Conservation (phyloP, 1,140 invertebrate species). For the Nixonia krombeini region DNA sequence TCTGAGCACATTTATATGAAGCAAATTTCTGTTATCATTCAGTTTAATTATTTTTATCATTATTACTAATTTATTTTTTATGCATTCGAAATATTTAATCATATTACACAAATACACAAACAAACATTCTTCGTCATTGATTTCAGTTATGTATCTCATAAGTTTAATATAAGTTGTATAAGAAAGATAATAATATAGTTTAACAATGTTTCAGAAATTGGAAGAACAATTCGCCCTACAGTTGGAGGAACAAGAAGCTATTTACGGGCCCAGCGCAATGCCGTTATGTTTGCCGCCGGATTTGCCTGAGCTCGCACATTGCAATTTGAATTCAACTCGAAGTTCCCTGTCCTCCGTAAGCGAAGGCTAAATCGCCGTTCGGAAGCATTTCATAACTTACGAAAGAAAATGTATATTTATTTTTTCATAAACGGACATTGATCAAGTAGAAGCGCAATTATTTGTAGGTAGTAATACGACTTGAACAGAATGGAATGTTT, state of each 20-base stretch:
- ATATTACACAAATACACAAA: no score
- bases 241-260: slow-evolving; percentile 86
- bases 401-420: slow-evolving; percentile 8
- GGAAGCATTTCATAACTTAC: slow-evolving; percentile 1
- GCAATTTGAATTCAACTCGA: slow-evolving; percentile 76
- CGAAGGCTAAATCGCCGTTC: slow-evolving; percentile 69
- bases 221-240: slow-evolving; percentile 89
- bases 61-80: no score
- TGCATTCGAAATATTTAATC: no score
- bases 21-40: no score
- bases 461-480: slow-evolving; percentile 8
- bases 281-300: slow-evolving; percentile 76
- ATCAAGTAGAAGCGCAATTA: slow-evolving; percentile 3
- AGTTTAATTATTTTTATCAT: no score
- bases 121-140: no score
- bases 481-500: slow-evolving; percentile 63
- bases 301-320: slow-evolving; percentile 73
- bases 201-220: slow-evolving; percentile 76
- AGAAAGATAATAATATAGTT: no score
- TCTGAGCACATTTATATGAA: no score
- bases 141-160: no score
- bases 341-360: slow-evolving; percentile 80
- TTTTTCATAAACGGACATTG: slow-evolving; percentile 4
- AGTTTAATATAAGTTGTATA: no score
- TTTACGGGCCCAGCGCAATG: slow-evolving; percentile 76